Evolutionary conservation across 2,797 vertebrate species (phyloP).

Genomic region (Bradypus variegatus): DNA sequence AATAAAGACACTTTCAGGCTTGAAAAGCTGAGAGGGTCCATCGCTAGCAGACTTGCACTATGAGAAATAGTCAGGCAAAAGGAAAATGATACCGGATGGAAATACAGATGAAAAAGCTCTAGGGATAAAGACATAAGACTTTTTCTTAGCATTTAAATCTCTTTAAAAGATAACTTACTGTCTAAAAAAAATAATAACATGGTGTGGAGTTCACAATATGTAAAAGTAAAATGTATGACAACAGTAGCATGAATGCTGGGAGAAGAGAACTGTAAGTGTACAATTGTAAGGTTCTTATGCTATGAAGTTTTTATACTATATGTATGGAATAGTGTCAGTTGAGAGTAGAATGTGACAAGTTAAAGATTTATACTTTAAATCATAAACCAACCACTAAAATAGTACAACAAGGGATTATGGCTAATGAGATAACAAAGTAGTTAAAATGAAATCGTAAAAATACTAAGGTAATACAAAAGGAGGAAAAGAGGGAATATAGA

Average conservation of each 20-base stretch:
- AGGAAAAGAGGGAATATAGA: neutral
- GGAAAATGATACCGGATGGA: neutral
- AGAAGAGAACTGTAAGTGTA: neutral
- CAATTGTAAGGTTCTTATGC: neutral
- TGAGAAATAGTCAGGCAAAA: neutral
- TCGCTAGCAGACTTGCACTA: neutral
- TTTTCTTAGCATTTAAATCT: neutral
- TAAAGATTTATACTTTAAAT: neutral
- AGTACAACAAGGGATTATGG: neutral
- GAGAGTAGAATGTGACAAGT: neutral
- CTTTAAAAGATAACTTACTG: neutral
- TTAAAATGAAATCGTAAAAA: constrained; percentile 1
- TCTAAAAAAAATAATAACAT: neutral
- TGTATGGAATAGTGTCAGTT: neutral
- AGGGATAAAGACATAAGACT: neutral
- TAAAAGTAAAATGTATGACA: neutral
- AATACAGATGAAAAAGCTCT: neutral
- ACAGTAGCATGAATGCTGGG: neutral
- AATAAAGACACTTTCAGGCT: neutral
- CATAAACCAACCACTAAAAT: neutral
- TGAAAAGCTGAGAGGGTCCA: neutral
- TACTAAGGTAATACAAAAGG: neutral
- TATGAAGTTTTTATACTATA: neutral
- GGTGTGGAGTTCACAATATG: neutral
- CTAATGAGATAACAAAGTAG: neutral